Evolutionary conservation across 1,140 invertebrate genomes (phyloP).

Genomic region (Aphidius gifuensis): DNA sequence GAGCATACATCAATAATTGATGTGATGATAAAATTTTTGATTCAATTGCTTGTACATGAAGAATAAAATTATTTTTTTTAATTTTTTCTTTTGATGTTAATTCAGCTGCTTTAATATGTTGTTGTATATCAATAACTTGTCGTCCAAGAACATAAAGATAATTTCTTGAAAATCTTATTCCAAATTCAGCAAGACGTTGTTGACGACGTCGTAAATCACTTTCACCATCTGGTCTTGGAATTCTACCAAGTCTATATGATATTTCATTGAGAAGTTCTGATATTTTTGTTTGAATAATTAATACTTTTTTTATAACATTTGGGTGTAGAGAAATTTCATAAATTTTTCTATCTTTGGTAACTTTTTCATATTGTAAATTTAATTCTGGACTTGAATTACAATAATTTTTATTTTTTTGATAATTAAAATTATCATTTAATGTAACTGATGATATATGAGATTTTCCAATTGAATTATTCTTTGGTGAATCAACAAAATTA

Average conservation of each 20-base stretch:
- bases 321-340: conserved; percentile 36
- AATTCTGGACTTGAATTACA: conserved; percentile 39
- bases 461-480: conserved; percentile 35
- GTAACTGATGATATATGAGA: conserved; percentile 31
- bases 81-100: conserved; percentile 32
- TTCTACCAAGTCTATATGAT: conserved; percentile 40
- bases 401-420: conserved; percentile 28
- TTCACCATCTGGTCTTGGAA: conserved; percentile 49
- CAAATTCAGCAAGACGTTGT: conserved; percentile 47
- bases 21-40: conserved; percentile 46
- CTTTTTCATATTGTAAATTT: conserved; percentile 26
- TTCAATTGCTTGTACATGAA: conserved; percentile 46
- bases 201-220: conserved; percentile 44
- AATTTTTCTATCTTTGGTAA: conserved; percentile 16
- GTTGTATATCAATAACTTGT: conserved; percentile 42
- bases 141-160: conserved; percentile 51
- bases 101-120: conserved; percentile 32
- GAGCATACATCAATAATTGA: conserved; percentile 46
- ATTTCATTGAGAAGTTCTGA: conserved; percentile 47
- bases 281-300: conserved; percentile 43
- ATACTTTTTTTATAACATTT: conserved; percentile 38
- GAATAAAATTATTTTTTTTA: conserved; percentile 32
- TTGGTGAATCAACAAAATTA: conserved; percentile 18
- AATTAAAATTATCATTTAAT: conserved; percentile 28
- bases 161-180: conserved; percentile 49